phyloP scores from a whole-genome alignment of 2,888 invertebrate species.

The Tinea trinotella region DNA sequence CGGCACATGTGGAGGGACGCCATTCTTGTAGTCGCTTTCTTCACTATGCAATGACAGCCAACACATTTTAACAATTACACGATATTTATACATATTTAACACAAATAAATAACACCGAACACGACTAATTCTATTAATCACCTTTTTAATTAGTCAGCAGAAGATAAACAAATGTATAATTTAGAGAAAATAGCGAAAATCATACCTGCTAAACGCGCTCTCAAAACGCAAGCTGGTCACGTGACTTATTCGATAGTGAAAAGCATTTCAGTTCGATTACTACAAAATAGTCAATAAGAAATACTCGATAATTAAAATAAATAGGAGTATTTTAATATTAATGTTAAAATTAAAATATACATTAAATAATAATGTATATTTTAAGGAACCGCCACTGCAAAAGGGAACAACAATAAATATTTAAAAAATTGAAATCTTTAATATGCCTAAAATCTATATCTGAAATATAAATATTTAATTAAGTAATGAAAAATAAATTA shows the following conservation, averaged over 20 bases:
- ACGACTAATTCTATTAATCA: conserved; percentile 8
- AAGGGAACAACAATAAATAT: too few species aligned
- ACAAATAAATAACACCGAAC: not conserved
- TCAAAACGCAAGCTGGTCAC: conserved; percentile 79
- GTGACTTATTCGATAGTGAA: conserved; percentile 68
- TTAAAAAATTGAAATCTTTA: too few species aligned
- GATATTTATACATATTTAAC: not conserved
- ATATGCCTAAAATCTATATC: too few species aligned
- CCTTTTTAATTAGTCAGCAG: conserved; percentile 32
- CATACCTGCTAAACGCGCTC: conserved; percentile 80
- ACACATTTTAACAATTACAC: conserved; percentile 12
- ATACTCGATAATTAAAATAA: too few species aligned
- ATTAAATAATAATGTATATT: too few species aligned
- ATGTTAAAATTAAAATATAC: too few species aligned
- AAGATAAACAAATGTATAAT: conserved; percentile 46
- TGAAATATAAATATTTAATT: too few species aligned
- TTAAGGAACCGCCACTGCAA: too few species aligned
- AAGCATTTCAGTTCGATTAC: not conserved
- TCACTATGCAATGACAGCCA: conserved; percentile 74
- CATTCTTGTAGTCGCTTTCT: conserved; percentile 79
- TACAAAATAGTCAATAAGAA: not conserved
- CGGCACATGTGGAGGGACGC: conserved; percentile 82
- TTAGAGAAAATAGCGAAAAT: conserved; percentile 60
- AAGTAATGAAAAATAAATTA: too few species aligned
- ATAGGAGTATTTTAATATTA: too few species aligned